phyloP scores from a whole-genome alignment of 2,113 vertebrate genomes.

The Chunga burmeisteri region DNA sequence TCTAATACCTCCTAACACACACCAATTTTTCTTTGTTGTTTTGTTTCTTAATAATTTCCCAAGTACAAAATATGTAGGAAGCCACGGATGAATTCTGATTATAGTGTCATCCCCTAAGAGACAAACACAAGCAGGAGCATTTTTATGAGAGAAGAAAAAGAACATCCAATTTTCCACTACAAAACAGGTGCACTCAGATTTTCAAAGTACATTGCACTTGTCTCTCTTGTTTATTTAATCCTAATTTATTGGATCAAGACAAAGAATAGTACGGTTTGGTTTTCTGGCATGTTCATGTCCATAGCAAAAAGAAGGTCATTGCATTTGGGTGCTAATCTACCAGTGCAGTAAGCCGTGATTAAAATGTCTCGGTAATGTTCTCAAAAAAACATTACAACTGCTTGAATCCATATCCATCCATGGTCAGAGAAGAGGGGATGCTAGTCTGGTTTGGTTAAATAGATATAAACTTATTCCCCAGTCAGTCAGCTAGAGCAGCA shows the following conservation, averaged over 20 bases:
- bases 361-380: conserved; percentile 27
- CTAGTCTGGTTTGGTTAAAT: conserved; percentile 49
- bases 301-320: conserved; percentile 38
- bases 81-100: not conserved
- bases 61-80: conserved; percentile 38
- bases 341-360: conserved; percentile 67
- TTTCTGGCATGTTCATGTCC: conserved; percentile 49
- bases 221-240: conserved; percentile 53
- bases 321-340: conserved; percentile 50
- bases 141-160: not conserved
- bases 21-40: not conserved
- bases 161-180: conserved; percentile 57
- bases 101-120: not conserved
- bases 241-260: conserved; percentile 6
- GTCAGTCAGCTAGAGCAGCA: conserved; percentile 48
- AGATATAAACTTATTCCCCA: conserved; percentile 47
- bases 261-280: conserved; percentile 17
- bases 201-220: conserved; percentile 42
- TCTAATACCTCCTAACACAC: conserved; percentile 23
- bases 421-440: not conserved
- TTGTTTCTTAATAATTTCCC: conserved; percentile 13
- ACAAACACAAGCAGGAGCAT: not conserved
- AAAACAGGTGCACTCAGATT: conserved; percentile 62
- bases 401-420: conserved; percentile 48
- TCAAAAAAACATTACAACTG: conserved; percentile 45